Percentiles rank a stretch among this genome's conserved stretches.
These are phyloP conservation scores for Notarius lentiginosus DNA, from an alignment of 2,113 vertebrate species.

Conservation along the genomic window DNA sequence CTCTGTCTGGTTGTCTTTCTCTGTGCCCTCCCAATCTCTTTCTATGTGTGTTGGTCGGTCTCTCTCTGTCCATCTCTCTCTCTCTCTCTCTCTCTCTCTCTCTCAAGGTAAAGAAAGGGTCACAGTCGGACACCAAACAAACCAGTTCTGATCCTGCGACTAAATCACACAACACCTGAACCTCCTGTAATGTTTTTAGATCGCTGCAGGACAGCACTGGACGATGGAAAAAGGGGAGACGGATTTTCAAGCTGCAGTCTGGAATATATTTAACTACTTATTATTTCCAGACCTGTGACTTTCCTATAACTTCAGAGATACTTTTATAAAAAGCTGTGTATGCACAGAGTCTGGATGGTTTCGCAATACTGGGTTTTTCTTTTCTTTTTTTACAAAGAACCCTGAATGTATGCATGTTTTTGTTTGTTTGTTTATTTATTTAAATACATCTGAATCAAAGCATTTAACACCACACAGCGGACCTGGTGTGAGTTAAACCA, in stretches of 20 bases:
- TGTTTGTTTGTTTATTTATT: background rate
- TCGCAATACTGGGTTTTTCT: no score
- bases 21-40: no score
- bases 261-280: background rate
- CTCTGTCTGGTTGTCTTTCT: no score
- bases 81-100: background rate
- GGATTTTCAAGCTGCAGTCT: background rate
- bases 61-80: background rate
- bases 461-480: background rate
- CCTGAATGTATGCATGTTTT: background rate
- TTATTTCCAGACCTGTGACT: background rate
- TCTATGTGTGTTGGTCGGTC: no score
- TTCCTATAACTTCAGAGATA: no score
- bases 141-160: background rate
- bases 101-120: background rate
- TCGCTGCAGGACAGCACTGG: background rate
- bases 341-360: no score
- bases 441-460: no score
- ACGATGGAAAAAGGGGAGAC: background rate
- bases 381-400: no score
- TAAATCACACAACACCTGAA: background rate
- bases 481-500: no score
- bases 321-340: no score
- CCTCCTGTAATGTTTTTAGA: background rate
- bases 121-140: background rate